These are phyloP conservation scores for Charadrius vociferus DNA, from an alignment of 2,113 vertebrate genomes.

Conservation along the genomic window DNA sequence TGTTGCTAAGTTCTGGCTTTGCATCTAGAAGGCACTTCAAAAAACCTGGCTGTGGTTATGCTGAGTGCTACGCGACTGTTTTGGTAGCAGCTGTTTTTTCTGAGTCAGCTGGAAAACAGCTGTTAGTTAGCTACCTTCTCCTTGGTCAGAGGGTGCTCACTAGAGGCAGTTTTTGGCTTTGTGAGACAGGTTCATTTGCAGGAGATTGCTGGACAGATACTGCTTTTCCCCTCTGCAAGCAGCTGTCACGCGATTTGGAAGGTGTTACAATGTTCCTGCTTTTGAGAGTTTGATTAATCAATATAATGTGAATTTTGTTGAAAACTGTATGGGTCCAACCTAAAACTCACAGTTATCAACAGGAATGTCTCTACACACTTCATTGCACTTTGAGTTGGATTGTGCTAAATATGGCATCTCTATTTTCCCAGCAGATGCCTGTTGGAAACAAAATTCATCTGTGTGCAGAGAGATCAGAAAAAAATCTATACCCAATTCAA, in stretches of 20 bases:
- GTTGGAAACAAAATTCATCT: conserved; percentile 8
- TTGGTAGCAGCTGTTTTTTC: conserved; percentile 45
- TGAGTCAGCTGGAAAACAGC: conserved; percentile 58
- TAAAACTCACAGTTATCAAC: not conserved
- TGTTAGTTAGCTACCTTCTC: conserved; percentile 3
- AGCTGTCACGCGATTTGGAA: not conserved
- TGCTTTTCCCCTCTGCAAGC: not conserved
- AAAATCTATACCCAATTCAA: not conserved
- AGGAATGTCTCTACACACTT: not conserved
- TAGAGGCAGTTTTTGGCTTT: not conserved
- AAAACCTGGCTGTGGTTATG: not conserved
- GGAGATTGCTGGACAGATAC: not conserved
- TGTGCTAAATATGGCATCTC: not conserved
- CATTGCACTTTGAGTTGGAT: not conserved
- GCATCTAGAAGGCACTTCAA: not conserved
- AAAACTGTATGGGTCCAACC: not conserved
- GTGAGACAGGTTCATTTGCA: not conserved
- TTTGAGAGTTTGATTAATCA: conserved; percentile 20
- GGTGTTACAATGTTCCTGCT: not conserved
- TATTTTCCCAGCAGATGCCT: not conserved
- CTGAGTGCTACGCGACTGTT: not conserved
- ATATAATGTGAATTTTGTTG: conserved; percentile 32
- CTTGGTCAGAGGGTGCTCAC: not conserved
- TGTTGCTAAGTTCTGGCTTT: conserved; percentile 18
- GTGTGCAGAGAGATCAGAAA: not conserved